Evolutionary conservation across 2,113 vertebrate genomes (phyloP).

Genomic region (Pavo muticus): DNA sequence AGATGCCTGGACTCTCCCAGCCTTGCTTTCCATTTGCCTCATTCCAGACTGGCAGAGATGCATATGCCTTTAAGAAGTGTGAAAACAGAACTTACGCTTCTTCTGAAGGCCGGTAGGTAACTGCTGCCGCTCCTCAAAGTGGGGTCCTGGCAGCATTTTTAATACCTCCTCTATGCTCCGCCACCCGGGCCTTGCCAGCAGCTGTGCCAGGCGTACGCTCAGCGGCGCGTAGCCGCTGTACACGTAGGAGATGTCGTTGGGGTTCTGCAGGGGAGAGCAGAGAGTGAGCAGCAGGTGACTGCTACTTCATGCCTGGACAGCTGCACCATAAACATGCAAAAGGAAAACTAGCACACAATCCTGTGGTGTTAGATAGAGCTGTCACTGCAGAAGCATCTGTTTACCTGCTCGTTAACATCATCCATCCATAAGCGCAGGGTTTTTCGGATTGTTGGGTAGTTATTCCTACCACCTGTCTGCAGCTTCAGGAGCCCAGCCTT

Average conservation of each 20-base stretch:
- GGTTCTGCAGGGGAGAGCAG: constrained; percentile 82
- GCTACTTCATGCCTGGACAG: neutral
- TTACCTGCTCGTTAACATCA: constrained; percentile 95
- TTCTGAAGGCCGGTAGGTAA: constrained; percentile 87
- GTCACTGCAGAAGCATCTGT: fast-evolving
- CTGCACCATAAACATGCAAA: neutral
- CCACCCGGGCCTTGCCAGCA: constrained; percentile 94
- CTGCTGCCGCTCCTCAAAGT: constrained; percentile 96
- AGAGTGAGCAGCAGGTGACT: neutral
- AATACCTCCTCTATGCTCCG: constrained; percentile 97
- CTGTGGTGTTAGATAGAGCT: fast-evolving
- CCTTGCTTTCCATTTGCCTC: neutral
- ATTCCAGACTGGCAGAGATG: neutral
- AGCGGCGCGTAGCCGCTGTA: constrained; percentile 97
- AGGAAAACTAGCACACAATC: neutral
- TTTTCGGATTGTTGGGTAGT: constrained; percentile 95
- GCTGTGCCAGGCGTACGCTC: constrained; percentile 92
- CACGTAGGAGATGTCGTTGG: constrained; percentile 96
- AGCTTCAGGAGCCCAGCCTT: constrained; percentile 90
- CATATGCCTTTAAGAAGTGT: neutral
- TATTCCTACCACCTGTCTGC: constrained; percentile 89
- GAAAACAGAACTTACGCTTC: constrained; percentile 74
- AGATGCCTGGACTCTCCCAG: neutral
- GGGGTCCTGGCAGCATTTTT: constrained; percentile 95
- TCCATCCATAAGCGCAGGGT: constrained; percentile 98